Conservation (phyloP, 2,113 vertebrate genomes). For the Salminus brasiliensis region DNA sequence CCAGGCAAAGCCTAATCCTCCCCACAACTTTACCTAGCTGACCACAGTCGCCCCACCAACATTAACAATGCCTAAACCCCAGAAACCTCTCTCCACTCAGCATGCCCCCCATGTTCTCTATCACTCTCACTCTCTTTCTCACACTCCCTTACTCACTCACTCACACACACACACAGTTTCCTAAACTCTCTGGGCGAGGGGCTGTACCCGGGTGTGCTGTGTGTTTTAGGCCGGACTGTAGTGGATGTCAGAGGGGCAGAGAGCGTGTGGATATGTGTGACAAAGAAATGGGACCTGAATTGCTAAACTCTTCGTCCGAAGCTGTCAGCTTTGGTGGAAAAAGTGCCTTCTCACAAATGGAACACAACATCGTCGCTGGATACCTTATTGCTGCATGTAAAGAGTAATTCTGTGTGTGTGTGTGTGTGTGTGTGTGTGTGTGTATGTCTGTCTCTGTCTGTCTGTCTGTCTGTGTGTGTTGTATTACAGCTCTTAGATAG, state of each 20-base stretch:
- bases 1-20: conserved; percentile 53
- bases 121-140: background rate
- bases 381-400: conserved; percentile 96
- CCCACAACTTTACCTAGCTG: conserved; percentile 13
- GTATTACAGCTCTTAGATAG: too few species aligned
- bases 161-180: background rate
- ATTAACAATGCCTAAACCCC: conserved; percentile 10
- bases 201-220: background rate
- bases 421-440: background rate
- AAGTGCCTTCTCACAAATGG: conserved; percentile 83
- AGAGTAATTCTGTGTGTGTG: conserved; percentile 17
- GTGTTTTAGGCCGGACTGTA: background rate
- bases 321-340: conserved; percentile 62
- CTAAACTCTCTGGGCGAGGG: background rate
- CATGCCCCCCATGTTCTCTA: background rate
- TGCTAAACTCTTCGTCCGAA: conserved; percentile 66
- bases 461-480: too few species aligned
- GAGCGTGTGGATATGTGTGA: conserved; percentile 1
- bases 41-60: conserved; percentile 15
- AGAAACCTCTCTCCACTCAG: background rate
- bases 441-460: too few species aligned
- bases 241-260: background rate
- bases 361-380: conserved; percentile 92
- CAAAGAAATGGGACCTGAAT: conserved; percentile 66
- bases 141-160: background rate